phyloP scores from a whole-genome alignment of 2,797 vertebrate species.

The Tragelaphus eurycerus region DNA sequence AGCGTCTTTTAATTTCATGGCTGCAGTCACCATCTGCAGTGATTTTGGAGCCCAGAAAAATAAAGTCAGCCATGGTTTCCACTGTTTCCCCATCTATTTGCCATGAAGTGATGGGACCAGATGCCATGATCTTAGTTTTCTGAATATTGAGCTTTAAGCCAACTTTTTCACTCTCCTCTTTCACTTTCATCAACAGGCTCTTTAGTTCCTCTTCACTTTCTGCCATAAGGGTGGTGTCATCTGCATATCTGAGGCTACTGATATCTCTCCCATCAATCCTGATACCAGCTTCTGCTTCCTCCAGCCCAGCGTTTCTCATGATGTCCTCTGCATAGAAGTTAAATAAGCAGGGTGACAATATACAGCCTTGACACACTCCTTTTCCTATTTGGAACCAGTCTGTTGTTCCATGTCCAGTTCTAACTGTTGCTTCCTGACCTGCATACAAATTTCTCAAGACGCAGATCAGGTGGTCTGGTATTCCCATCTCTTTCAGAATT shows the following conservation, averaged over 20 bases:
- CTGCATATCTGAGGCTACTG: neutral
- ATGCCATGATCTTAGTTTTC: neutral
- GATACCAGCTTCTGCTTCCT: neutral
- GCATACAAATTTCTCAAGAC: neutral
- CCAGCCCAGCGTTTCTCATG: accelerated
- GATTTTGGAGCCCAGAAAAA: neutral
- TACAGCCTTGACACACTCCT: accelerated
- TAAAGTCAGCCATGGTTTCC: neutral
- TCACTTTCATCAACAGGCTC: neutral
- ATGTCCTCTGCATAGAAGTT: neutral
- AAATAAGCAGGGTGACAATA: neutral
- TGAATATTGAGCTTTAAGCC: no score
- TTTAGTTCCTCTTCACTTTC: neutral
- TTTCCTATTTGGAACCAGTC: neutral
- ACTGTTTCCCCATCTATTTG: neutral
- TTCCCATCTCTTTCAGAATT: neutral
- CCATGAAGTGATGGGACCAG: neutral
- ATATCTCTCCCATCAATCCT: neutral
- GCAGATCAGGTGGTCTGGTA: neutral
- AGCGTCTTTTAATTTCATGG: neutral
- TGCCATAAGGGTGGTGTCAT: neutral
- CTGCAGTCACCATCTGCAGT: neutral
- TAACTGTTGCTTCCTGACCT: neutral
- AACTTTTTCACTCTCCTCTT: neutral
- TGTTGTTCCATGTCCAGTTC: neutral